Evolutionary conservation across 1,140 invertebrate species (phyloP).

Genomic region (Cherax quadricarinatus): DNA sequence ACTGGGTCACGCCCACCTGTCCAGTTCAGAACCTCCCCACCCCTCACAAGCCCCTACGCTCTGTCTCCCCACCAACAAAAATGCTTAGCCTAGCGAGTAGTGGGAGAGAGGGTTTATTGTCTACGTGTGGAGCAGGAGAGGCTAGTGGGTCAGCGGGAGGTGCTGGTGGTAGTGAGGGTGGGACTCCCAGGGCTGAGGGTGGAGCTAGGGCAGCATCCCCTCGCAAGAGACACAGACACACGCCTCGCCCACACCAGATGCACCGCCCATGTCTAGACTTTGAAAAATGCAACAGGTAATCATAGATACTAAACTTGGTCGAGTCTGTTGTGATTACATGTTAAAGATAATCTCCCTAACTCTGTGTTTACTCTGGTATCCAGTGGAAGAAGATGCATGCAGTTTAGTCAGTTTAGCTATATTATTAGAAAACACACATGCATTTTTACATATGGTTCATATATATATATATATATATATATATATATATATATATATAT

Average conservation of each 20-base stretch:
- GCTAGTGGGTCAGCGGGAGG: slow-evolving; percentile 26
- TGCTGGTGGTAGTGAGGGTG: slow-evolving; percentile 73
- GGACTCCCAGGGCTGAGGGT: slow-evolving; percentile 62
- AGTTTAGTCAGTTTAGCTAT: slow-evolving; percentile 7
- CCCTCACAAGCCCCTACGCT: slow-evolving; percentile 85
- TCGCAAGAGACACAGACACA: slow-evolving; percentile 82
- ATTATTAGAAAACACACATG: not conserved
- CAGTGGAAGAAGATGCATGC: slow-evolving; percentile 20
- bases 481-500: not conserved
- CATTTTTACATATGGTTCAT: too few relatives aligned
- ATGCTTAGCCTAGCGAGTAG: slow-evolving; percentile 65
- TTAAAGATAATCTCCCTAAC: not conserved
- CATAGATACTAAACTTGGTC: slow-evolving; percentile 60
- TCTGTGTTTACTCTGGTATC: not conserved
- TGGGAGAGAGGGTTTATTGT: slow-evolving; percentile 69
- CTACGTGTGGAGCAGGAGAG: slow-evolving; percentile 74
- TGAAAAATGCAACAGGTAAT: slow-evolving; percentile 96
- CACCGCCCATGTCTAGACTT: slow-evolving; percentile 94
- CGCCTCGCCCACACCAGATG: slow-evolving; percentile 81
- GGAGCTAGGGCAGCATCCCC: slow-evolving; percentile 74
- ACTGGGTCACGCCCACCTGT: slow-evolving; percentile 81
- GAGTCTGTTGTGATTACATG: slow-evolving; percentile 18
- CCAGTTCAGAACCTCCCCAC: slow-evolving; percentile 92
- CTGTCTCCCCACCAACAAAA: slow-evolving; percentile 80
- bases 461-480: too few relatives aligned